Base-by-base conservation (phyloP, 2,797 vertebrate genomes). In the Neoniphon sammara region DNA sequence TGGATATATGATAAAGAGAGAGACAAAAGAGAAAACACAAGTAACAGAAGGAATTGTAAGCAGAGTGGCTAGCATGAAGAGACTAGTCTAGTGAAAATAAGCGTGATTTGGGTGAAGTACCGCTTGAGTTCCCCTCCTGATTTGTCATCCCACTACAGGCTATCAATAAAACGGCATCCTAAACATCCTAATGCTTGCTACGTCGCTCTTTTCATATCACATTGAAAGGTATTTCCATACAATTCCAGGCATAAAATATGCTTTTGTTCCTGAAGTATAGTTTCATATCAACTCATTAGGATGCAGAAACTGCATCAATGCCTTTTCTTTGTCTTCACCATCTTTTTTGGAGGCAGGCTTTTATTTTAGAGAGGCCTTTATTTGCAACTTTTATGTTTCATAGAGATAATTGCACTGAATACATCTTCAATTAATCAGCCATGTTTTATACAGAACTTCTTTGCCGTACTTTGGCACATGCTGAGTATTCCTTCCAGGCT, bases 1-100 rank as follows among this genome's bases (percentile, higher is more conserved):
- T 68, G 50, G 62, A 70, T 65, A 2, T 59, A 81, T 66, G 30
- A 77, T 61, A 27, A 23, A 52, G 27, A 46, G n/a, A 60, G 25
- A 27, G 25, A 27, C 2, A 27, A 70, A 7, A 27, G 1, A 50
- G 20, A 57, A 58, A 14, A 23, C 23, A 23, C 39, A 20, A 4
- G 39, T 42, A 17, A 42, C 8, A 63, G 30, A 67, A 42, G 0
- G 8, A 17, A 12, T n/a, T 20, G 64, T 66, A 25, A 75, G 73
- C 55, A 54, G 44, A 55, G 49, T 39, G 21, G 21, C 17, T 56
- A 30, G 57, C 65, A 68, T 64, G 47, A 64, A 56, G 59, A 75
- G 25, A 46, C 14, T 5, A 25, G 46, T 55, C 30, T 17, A 2
- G 30, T 17, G 11, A 18, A 36, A 0, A 63, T 7, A 36, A 67